These are phyloP conservation scores for Molossus molossus DNA, from an alignment of 2,797 vertebrate genomes.

Conservation along the genomic window DNA sequence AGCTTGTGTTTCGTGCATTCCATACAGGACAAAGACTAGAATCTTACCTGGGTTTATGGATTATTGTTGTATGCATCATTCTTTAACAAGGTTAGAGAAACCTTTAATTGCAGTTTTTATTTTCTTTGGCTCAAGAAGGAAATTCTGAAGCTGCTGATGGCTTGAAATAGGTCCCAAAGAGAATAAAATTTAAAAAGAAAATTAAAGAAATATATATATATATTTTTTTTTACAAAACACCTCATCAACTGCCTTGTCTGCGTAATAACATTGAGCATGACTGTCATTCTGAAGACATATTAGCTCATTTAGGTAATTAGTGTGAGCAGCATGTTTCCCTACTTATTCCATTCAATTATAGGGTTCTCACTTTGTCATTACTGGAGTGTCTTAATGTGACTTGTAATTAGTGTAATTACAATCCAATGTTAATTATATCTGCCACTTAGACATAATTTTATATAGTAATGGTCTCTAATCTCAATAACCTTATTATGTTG, in stretches of 20 bases:
- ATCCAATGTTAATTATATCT: constrained; percentile 95
- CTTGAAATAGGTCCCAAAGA: constrained; percentile 87
- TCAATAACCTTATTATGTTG: constrained; percentile 94
- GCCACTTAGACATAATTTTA: constrained; percentile 94
- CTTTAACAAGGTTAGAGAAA: constrained; percentile 79
- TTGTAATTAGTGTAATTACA: constrained; percentile 96
- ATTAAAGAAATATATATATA: background rate
- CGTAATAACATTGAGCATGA: constrained; percentile 90
- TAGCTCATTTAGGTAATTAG: constrained; percentile 94
- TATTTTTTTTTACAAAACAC: constrained; percentile 72
- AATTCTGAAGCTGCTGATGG: constrained; percentile 87
- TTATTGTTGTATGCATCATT: background rate
- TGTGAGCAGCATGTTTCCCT: constrained; percentile 93
- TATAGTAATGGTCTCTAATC: constrained; percentile 93
- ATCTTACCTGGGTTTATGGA: constrained; percentile 64
- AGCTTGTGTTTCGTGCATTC: constrained; percentile 48
- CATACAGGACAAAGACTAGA: background rate
- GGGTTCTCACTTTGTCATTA: constrained; percentile 94
- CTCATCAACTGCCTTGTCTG: constrained; percentile 89
- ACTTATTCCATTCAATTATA: constrained; percentile 95
- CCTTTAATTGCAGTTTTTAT: constrained; percentile 79
- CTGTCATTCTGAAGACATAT: constrained; percentile 93
- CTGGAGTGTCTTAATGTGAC: constrained; percentile 95
- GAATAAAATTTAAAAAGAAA: constrained; percentile 85
- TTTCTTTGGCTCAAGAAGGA: constrained; percentile 87